Evolutionary conservation across 2,113 vertebrate genomes (phyloP).

Genomic region (Larimichthys crocea): DNA sequence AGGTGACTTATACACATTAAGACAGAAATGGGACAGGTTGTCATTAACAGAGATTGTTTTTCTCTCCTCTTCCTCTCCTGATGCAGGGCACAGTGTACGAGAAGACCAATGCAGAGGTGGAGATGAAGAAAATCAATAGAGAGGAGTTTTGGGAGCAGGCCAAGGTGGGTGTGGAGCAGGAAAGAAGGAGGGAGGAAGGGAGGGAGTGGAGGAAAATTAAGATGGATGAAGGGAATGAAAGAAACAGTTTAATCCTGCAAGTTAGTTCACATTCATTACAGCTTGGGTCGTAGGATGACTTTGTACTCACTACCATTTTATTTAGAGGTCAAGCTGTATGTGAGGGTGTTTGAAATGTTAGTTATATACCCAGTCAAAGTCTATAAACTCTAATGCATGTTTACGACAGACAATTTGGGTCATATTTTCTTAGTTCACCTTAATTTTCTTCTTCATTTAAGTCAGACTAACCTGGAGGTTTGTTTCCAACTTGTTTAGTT

Average conservation of each 20-base stretch:
- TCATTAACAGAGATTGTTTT: neutral
- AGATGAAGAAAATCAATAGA: conserved; percentile 98
- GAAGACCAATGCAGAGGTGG: conserved; percentile 96
- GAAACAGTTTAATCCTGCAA: neutral
- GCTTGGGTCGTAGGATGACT: neutral
- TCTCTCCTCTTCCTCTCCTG: neutral
- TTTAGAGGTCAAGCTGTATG: neutral
- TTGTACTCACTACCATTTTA: neutral
- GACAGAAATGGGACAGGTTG: neutral
- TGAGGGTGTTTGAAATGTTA: neutral
- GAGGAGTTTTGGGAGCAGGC: conserved; percentile 99
- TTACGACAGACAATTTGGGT: neutral
- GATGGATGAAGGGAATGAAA: neutral
- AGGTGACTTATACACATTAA: neutral
- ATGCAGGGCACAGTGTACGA: conserved; percentile 94
- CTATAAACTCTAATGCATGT: neutral
- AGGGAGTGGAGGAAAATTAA: neutral
- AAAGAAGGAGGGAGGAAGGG: neutral
- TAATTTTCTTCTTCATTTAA: neutral
- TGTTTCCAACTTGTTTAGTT: neutral
- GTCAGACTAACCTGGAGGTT: neutral
- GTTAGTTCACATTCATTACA: neutral
- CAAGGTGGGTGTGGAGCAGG: conserved; percentile 85
- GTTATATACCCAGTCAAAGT: neutral
- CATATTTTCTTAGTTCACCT: neutral